phyloP scores from a whole-genome alignment of 2,888 invertebrate genomes.

The Halocaridina rubra region DNA sequence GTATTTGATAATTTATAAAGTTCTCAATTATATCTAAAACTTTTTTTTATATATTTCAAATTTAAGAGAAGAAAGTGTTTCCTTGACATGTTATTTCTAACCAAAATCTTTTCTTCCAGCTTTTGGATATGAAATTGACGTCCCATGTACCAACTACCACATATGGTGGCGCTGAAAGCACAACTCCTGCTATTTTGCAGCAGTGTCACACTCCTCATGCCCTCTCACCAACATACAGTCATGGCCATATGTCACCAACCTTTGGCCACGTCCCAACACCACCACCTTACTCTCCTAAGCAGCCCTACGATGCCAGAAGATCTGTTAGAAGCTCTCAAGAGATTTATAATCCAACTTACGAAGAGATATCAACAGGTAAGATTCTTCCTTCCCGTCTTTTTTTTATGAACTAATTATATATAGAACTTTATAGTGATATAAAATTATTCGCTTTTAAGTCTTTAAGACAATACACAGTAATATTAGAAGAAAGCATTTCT shows the following conservation, averaged over 20 bases:
- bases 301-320: conserved; percentile 3
- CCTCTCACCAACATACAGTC: conserved; percentile 13
- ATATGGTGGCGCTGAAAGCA: conserved; percentile 34
- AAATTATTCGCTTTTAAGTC: no score
- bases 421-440: no score
- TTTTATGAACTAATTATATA: no score
- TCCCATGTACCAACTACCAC: conserved; percentile 35
- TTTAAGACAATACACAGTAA: no score
- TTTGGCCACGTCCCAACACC: conserved; percentile 27
- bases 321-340: conserved; percentile 44
- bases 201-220: conserved; percentile 32
- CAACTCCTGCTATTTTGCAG: conserved; percentile 29
- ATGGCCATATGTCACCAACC: neutral
- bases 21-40: no score
- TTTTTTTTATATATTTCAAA: no score
- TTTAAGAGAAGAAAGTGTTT: no score
- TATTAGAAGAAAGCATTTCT: no score
- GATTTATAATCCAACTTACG: conserved; percentile 56
- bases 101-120: conserved; percentile 18
- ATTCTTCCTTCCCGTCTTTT: no score
- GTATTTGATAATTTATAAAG: no score
- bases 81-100: no score
- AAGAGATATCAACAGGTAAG: conserved; percentile 57
- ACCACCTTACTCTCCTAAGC: conserved; percentile 31
- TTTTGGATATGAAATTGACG: conserved; percentile 49